Base-by-base conservation (phyloP, 2,113 vertebrate species). In the Rhagologus leucostigma region DNA sequence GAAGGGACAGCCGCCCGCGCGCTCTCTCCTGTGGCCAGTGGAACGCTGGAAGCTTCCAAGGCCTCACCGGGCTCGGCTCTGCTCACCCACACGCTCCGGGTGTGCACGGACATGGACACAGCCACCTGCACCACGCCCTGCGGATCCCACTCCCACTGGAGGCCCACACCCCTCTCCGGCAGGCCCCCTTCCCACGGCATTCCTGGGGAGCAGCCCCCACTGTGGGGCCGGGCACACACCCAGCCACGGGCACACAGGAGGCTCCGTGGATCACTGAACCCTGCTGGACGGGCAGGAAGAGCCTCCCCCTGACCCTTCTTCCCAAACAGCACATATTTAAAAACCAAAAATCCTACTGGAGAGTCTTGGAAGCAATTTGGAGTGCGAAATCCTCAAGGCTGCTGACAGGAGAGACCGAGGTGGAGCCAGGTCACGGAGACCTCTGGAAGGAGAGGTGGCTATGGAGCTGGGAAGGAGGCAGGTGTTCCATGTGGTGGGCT, bases 1-100 rank as follows among this genome's bases (percentile, higher is more conserved):
- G 44, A 33, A 63, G 1, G 15, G 57, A 8, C 6, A 33, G 60
- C n/a, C 7, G 3, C 59, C 59, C 2, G 1, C 1, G 0, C 0
- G 0, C 30, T n/a, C 70, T 57, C n/a, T 35, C 62, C 89, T 6
- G 11, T 0, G 1, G 65, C 70, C 3, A 2, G 1, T 2, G 68
- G 41, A 70, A 39, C 2, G 21, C 57, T 21, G 59, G 37, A 33
- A 47, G 65, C 22, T 30, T 10, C 59, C 16, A 7, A 21, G 59
- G 44, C 75, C 41, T 8, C 4, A 2, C 33, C 3, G 0, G 0
- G 41, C 33, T 24, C 27, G 21, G 35, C 7, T 3, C 50, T 6
- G 50, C 1, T 8, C 32, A 1, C 33, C 71, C 55, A n/a, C n/a
- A 4, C 18, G 0, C n/a, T 21, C 37, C 16, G 1, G 60, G 16